phyloP scores from a whole-genome alignment of 2,888 invertebrate genomes.

The Eurois occulta region DNA sequence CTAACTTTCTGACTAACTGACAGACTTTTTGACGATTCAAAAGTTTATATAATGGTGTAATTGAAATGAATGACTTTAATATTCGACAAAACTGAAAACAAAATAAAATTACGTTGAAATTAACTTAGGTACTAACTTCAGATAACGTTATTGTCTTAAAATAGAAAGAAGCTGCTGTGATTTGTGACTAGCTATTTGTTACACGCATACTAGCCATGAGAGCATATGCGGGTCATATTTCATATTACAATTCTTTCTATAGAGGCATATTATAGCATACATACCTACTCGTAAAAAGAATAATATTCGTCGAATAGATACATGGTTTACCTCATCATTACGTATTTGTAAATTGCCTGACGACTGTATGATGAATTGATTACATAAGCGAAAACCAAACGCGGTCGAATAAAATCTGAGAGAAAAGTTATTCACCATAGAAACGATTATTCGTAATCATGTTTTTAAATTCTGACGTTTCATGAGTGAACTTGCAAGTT shows the following conservation, averaged over 20 bases:
- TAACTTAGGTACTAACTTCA: not conserved
- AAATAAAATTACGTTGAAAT: slow-evolving; percentile 6
- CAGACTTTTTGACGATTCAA: slow-evolving; percentile 21
- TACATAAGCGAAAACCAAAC: not conserved
- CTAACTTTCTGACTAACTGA: slow-evolving; percentile 13
- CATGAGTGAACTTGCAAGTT: not conserved
- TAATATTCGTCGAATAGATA: too few relatives aligned
- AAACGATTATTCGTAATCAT: not conserved
- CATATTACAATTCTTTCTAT: not conserved
- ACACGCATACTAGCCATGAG: slow-evolving; percentile 23
- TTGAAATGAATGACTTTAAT: slow-evolving; percentile 37
- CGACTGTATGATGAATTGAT: not conserved
- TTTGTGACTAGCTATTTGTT: slow-evolving; percentile 13
- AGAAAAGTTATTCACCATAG: not conserved
- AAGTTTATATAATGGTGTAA: slow-evolving; percentile 17
- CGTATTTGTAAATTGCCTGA: not conserved
- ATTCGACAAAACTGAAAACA: slow-evolving; percentile 16
- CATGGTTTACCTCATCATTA: not conserved
- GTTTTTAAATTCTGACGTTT: not conserved
- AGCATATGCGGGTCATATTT: not conserved
- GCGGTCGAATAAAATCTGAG: not conserved
- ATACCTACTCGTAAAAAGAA: too few relatives aligned
- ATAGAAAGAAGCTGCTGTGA: not conserved
- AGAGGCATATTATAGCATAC: not conserved
- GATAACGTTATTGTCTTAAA: not conserved